Base-by-base conservation (phyloP, 2,888 invertebrate genomes). In the Andrena marginata region DNA sequence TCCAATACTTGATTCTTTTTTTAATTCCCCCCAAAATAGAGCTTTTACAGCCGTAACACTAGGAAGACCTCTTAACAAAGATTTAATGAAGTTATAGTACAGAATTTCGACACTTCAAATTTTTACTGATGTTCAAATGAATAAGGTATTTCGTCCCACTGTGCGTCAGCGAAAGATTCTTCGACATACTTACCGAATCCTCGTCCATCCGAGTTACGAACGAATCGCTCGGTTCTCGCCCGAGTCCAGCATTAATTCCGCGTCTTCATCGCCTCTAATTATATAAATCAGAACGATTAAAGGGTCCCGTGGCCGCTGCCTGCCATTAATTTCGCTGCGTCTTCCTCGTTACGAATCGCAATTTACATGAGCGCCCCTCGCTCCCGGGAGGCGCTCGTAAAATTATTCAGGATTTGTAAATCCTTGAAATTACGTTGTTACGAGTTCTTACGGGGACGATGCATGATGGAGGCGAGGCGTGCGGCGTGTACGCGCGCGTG, bases 401-500 rank as follows among this genome's bases (percentile, higher is more conserved):
- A 84, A 71, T 82, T 72, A 78, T 78, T 64, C 82, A 62, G 71
- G 77, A 82, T 83, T 83, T 74, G 83, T 64, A 60, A 82, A 83
- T 83, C 83, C 77, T 82, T 60, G 70, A 76, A 85, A 82, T 82
- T 75, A 86, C 73, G 80, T 87, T 77, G 82, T 86, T 82, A 73
- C 75, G 49, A 33, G 74, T 70, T 85, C 79, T 87, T 79, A 76
- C 64, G 65, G 29, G 51, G 20, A 60, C 59, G 77, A 69, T 69
- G 75, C 42, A 56, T 42, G 80, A 62, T 33, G 54, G 63, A 20
- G 69, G 68, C 62, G 54, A 54, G 59, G 35, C 23, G 31, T 20
- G 78, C 60, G 29, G 59, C 59, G 68, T 67, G 71, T 63, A 51
- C 56, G 71, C 42, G 23, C 60, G 69, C 42, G 56, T 51, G 60